Base-by-base conservation (phyloP, 2,888 invertebrate species). In the Aproaerema taeniolella region DNA sequence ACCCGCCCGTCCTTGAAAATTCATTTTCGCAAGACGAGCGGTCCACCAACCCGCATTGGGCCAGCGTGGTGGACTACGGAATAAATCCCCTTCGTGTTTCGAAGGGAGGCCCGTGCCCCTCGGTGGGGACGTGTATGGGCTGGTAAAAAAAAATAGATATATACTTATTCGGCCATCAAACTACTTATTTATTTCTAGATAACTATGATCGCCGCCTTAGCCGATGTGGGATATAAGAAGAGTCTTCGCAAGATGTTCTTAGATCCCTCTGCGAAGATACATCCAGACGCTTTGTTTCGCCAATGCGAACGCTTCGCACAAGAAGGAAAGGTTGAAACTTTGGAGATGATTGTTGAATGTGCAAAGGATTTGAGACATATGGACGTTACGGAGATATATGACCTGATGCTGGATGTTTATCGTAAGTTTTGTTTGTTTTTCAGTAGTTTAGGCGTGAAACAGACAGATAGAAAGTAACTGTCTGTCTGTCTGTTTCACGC, bases 261-360 rank as follows among this genome's bases (percentile, higher is more conserved):
- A 2, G 90, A 89, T 52, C 89, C 90, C 0, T 67, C 78, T 0
- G 78, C 88, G 7, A 79, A 79, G 41, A 66, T 89, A 41, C 89
- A 89, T 38, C 76, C 87, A 0, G 88, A 88, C 10, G 76, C 86
- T 7, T 49, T 90, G 2, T 32, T 83, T 9, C 80, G 88, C 2
- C 85, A 88, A 41, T 89, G 90, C 53, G 88, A 89, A 32, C 51
- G 77, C 1, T 77, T 85, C 48, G 75, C 78, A 0, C 68, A 70
- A 10, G 79, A 80, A 43, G 75, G 76, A 54, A 83, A 80, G 46
- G 36, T 72, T 0, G 35, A 53, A 1, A 71, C 82, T 0, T 42
- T 87, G 12, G 66, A 75, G 29, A 53, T 48, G 1, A 58, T 87
- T 0, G 81, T 76, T 0, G 78, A 78, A 28, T 76, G 77, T 39